Base-by-base conservation (phyloP, 64 coral and sea anemone genomes). In the Astreopora myriophthalma region DNA sequence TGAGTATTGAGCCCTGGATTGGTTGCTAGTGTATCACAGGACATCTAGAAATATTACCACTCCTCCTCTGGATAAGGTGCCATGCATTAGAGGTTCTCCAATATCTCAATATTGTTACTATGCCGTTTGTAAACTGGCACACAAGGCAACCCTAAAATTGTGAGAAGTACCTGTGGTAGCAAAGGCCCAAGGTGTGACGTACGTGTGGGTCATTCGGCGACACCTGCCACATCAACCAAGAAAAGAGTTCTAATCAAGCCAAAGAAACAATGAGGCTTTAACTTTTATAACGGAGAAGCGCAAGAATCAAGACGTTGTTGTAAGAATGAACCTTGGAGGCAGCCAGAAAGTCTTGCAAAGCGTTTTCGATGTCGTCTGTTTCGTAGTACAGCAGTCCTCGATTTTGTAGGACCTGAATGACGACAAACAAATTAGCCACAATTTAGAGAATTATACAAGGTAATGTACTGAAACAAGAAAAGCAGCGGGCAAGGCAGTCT, bases 361-460 rank as follows among this genome's bases (percentile, higher is more conserved):
- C 94, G 25, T 99, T 99, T 39, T 99, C 97, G 1, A 88, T 78
- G 76, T 99, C 97, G 40, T 94, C 85, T 61, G 96, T 89, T 87
- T 99, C 94, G 20, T 91, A 89, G 64, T 99, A 99, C 6, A 99
- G 44, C 58, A 99, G 84, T 32, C 97, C 97, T 64, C 97, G 86
- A 89, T 96, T 99, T 68, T 99, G 97, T n/a, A 99, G 29, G n/a
- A 99, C 97, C 97, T 99, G 3, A 9, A n/a, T n/a, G n/a, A n/a
- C n/a, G n/a, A n/a, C n/a, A n/a, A n/a, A n/a, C n/a, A 73, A 27
- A 17, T 2, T 9, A 28, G 83, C 5, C n/a, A n/a, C n/a, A n/a
- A n/a, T n/a, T n/a, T n/a, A n/a, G n/a, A n/a, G n/a, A n/a, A n/a
- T n/a, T n/a, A n/a, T n/a, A n/a, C n/a, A n/a, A n/a, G n/a, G n/a